phyloP scores from a whole-genome alignment of 2,888 invertebrate species.

The Zonitis immaculata region DNA sequence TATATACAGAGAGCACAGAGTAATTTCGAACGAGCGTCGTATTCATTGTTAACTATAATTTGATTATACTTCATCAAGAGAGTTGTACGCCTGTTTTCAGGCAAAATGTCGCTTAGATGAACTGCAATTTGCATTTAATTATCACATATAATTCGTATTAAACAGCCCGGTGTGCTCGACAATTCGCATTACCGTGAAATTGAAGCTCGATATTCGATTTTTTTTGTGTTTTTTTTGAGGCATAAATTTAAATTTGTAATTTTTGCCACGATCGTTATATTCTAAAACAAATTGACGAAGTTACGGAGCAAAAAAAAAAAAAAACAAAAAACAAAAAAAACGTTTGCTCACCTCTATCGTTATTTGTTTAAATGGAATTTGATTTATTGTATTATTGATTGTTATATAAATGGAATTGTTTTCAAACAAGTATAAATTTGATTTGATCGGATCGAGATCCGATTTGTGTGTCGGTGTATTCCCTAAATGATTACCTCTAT shows the following conservation, averaged over 20 bases:
- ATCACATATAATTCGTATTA: constrained; percentile 51
- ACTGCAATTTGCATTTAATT: constrained; percentile 51
- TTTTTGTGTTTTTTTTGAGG: no score
- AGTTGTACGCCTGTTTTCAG: constrained; percentile 49
- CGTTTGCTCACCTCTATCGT: no score
- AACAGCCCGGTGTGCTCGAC: constrained; percentile 40
- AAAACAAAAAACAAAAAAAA: no score
- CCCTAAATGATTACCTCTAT: background rate
- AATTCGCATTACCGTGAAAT: constrained; percentile 45
- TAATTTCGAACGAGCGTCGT: constrained; percentile 24
- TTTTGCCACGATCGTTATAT: constrained; percentile 21
- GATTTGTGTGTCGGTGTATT: background rate
- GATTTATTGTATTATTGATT: no score
- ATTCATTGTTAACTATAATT: constrained; percentile 48
- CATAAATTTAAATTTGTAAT: constrained; percentile 44
- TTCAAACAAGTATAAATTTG: background rate
- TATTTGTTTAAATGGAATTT: no score
- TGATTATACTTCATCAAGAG: constrained; percentile 50
- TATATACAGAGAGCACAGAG: constrained; percentile 13
- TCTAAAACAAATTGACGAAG: constrained; percentile 10
- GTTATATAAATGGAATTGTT: background rate
- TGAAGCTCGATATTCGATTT: constrained; percentile 40
- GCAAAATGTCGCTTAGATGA: constrained; percentile 49
- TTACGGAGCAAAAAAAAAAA: no score
- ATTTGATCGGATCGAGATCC: background rate